These are phyloP conservation scores for Dallia pectoralis DNA, from an alignment of 2,797 vertebrate species.

Conservation along the genomic window DNA sequence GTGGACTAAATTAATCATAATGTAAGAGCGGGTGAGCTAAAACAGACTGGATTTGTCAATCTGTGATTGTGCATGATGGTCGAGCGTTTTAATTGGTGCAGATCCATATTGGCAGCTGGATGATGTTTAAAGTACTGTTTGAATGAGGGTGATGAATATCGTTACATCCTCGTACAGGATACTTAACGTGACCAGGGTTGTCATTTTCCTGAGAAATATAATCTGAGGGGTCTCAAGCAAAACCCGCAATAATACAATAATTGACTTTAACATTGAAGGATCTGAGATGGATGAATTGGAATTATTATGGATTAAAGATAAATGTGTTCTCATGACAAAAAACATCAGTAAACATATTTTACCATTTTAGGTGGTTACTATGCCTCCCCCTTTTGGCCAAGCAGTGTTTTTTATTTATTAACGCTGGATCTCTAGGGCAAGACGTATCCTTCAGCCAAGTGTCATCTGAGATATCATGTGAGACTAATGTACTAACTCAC, in stretches of 20 bases:
- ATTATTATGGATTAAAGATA: not conserved
- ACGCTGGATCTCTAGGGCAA: conserved; percentile 5
- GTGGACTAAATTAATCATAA: conserved; percentile 14
- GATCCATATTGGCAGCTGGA: not conserved
- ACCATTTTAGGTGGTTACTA: too few relatives aligned
- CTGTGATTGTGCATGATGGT: not conserved
- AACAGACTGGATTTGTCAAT: not conserved
- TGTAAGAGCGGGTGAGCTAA: not conserved
- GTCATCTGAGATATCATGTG: too few relatives aligned
- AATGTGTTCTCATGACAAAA: not conserved
- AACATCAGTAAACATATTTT: too few relatives aligned
- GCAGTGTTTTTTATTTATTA: too few relatives aligned
- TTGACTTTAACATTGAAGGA: not conserved
- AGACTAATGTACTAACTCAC: too few relatives aligned
- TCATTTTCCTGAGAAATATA: conserved; percentile 31
- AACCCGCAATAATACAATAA: not conserved
- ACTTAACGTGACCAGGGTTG: not conserved
- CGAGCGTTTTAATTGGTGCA: not conserved
- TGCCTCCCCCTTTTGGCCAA: too few relatives aligned
- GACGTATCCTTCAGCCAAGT: too few relatives aligned
- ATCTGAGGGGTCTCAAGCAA: not conserved
- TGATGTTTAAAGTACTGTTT: too few relatives aligned
- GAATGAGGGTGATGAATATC: not conserved
- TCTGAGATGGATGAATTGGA: not conserved
- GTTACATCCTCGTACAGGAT: not conserved